Base-by-base conservation (phyloP, 2,888 invertebrate species). In the Caradrina kadenii region DNA sequence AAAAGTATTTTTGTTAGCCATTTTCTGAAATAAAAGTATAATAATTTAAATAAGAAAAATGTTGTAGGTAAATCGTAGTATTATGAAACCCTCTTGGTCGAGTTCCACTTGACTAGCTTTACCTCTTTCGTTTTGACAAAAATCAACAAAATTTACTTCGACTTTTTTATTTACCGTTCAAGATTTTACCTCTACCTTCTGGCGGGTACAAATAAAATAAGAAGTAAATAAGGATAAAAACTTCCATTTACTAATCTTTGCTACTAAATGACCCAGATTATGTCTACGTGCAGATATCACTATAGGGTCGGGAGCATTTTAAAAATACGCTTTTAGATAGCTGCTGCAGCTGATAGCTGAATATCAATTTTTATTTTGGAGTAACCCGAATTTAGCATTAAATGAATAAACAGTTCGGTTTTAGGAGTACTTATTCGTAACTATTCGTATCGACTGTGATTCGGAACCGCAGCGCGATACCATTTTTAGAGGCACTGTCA, bases 71-170 rank as follows among this genome's bases (percentile, higher is more conserved):
- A 64, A 62, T 69, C 53, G 42, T 73, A 56, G 63, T 73, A 71
- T 76, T 59, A 69, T 48, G 21, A 66, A 67, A 26, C 54, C 59
- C 69, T 75, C 54, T 31, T 45, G 19, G 19, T 58, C 22, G 56
- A 64, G 48, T 50, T 62, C 63, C 66, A 80, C 73, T 70, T 69
- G 54, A 66, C 54, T 55, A 70, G 69, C 53, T 79, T 76, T 64
- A 50, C 52, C 52, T 63, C 61, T 49, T 62, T 63, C 35, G 65
- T 79, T 66, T 49, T 56, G 31, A 42, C 31, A 58, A 64, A 69
- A 75, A 75, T 56, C 60, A 75, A 69, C 55, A 52, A 69, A 26
- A 52, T 60, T 54, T 52, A 42, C 42, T 53, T 56, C 4, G 1
- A 26, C 19, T 15, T 55, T 21, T 52, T 13, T 52, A 50, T 52